Conservation (phyloP, 2,888 invertebrate genomes). For the Ctenicera cuprea region DNA sequence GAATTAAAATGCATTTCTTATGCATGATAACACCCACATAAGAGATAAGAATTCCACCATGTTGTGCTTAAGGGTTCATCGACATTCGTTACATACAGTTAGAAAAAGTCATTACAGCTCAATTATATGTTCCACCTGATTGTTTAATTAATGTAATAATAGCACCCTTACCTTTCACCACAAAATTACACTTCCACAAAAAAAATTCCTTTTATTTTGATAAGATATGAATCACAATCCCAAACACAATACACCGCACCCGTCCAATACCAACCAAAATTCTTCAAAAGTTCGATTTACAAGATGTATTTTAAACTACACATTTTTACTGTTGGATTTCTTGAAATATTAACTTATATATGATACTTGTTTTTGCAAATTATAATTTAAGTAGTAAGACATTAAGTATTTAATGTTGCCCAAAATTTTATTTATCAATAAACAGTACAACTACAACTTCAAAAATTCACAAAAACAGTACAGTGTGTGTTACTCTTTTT, state of each 20-base stretch:
- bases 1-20: background rate
- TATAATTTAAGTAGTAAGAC: too few species aligned
- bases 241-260: conserved; percentile 63
- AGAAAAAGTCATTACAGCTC: background rate
- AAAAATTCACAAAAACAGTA: background rate
- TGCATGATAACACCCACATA: conserved; percentile 62
- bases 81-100: conserved; percentile 55
- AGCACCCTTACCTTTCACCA: conserved; percentile 64
- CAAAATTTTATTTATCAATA: background rate
- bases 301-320: conserved; percentile 3
- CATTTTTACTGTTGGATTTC: background rate
- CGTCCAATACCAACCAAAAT: conserved; percentile 54
- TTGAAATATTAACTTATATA: background rate
- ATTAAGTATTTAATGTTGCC: too few species aligned
- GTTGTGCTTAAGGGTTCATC: conserved; percentile 67
- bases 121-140: background rate
- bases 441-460: conserved; percentile 7
- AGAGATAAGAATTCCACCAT: conserved; percentile 67
- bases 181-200: conserved; percentile 60
- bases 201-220: conserved; percentile 54
- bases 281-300: conserved; percentile 40
- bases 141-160: background rate
- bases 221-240: conserved; percentile 55
- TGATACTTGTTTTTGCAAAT: too few species aligned
- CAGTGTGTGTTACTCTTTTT: conserved; percentile 41